phyloP scores from a whole-genome alignment of 1,140 invertebrate genomes.

The Bombus impatiens region DNA sequence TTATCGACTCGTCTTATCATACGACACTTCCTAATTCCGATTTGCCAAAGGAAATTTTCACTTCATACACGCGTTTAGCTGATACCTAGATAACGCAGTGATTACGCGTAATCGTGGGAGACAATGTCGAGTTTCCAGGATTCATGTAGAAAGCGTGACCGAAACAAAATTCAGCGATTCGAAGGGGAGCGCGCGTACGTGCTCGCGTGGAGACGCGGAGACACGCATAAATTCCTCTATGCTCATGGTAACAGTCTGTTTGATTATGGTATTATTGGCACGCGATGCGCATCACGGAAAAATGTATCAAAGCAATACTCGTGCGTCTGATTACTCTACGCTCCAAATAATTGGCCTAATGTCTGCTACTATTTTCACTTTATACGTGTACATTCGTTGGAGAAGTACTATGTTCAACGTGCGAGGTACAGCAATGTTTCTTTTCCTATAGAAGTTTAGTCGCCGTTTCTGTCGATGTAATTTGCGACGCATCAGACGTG shows the following conservation, averaged over 20 bases:
- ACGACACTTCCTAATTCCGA: background rate
- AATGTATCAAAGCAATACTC: background rate
- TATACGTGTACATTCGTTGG: background rate
- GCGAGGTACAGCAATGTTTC: too few species aligned
- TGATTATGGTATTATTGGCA: slow-evolving; percentile 25
- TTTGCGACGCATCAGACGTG: background rate
- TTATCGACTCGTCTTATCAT: background rate
- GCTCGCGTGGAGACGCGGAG: slow-evolving; percentile 2
- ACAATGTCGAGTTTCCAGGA: slow-evolving; percentile 57
- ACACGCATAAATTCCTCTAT: slow-evolving; percentile 12
- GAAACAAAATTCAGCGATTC: slow-evolving; percentile 47
- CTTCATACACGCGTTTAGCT: background rate
- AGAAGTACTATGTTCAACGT: background rate
- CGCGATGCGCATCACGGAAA: slow-evolving; percentile 16
- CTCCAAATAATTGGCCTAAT: background rate
- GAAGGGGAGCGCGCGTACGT: background rate
- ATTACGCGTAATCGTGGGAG: slow-evolving; percentile 42
- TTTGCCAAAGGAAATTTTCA: background rate
- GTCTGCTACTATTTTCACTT: background rate
- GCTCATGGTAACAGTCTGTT: background rate
- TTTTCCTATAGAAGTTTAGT: background rate
- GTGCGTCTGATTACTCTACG: background rate
- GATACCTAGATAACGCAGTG: background rate
- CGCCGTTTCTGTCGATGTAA: background rate
- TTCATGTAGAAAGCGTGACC: slow-evolving; percentile 72